A percentile compares a stretch with the other conserved stretches of the same genome.
phyloP scores from a whole-genome alignment of 2,888 invertebrate species.

The Rotaria macrura region DNA sequence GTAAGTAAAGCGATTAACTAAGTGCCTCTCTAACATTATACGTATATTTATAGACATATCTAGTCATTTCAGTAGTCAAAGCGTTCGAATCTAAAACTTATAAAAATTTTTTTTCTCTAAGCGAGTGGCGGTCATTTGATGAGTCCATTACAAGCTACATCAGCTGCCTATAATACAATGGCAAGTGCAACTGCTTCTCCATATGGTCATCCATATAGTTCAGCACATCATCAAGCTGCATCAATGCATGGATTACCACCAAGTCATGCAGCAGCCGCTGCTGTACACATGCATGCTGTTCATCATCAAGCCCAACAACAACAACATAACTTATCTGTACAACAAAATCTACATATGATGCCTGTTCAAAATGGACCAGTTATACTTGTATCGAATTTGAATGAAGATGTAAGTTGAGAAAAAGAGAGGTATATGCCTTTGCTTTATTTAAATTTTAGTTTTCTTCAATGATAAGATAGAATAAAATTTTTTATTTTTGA shows the following conservation, averaged over 20 bases:
- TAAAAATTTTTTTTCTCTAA: background rate
- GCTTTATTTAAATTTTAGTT: background rate
- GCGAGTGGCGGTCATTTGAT: background rate
- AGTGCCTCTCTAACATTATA: no score
- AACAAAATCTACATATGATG: conserved; percentile 56
- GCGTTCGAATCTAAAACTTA: no score
- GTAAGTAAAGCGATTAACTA: no score
- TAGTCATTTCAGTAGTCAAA: no score
- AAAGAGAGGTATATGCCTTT: background rate
- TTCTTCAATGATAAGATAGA: background rate
- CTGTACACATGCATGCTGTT: background rate
- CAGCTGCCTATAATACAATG: conserved; percentile 9
- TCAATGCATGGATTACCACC: background rate
- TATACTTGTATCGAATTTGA: conserved; percentile 84
- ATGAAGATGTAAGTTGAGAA: conserved; percentile 60
- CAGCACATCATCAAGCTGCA: background rate
- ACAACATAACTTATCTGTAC: conserved; percentile 36
- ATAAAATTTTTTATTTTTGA: background rate
- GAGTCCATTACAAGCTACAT: conserved; percentile 9
- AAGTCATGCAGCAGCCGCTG: background rate
- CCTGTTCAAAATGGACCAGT: conserved; percentile 55
- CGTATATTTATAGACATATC: no score
- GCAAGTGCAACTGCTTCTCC: background rate
- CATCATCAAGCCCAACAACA: conserved; percentile 36
- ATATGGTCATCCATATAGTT: conserved; percentile 23